phyloP scores from a whole-genome alignment of 1,140 invertebrate species.

The Andrena cerasifolii region DNA sequence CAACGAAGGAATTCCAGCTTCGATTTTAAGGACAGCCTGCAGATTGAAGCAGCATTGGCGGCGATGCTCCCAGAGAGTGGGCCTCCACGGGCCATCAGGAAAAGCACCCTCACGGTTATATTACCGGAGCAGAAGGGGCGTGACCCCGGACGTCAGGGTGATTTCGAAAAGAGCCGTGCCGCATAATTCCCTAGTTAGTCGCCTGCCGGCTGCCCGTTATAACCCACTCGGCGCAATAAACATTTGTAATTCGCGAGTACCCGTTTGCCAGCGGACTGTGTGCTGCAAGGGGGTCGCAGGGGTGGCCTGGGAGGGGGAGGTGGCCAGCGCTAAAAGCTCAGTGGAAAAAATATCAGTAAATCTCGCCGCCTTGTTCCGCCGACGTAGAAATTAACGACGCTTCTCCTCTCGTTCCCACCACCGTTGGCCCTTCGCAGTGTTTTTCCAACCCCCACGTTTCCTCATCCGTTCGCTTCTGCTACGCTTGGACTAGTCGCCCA shows the following conservation, averaged over 20 bases:
- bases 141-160: conserved; percentile 1
- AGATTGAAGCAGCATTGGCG: too few relatives aligned
- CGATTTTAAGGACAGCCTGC: too few relatives aligned
- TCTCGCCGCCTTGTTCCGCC: conserved; percentile 64
- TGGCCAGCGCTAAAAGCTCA: conserved; percentile 70
- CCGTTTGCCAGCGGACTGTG: conserved; percentile 12
- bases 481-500: not conserved
- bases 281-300: not conserved
- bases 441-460: not conserved
- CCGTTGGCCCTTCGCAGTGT: too few relatives aligned
- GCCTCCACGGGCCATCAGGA: conserved; percentile 27
- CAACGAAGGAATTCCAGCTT: too few relatives aligned
- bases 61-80: not conserved
- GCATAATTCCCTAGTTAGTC: conserved; percentile 67
- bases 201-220: conserved; percentile 57
- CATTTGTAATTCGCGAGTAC: conserved; percentile 67
- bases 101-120: conserved; percentile 15
- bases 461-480: not conserved
- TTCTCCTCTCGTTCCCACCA: conserved; percentile 44
- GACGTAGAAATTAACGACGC: conserved; percentile 70
- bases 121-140: conserved; percentile 3
- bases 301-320: not conserved
- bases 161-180: conserved; percentile 58
- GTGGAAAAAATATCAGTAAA: conserved; percentile 71
- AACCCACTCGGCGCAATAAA: conserved; percentile 64